Evolutionary conservation across 2,797 vertebrate species (phyloP).

Genomic region (Enteromius fasciolatus): DNA sequence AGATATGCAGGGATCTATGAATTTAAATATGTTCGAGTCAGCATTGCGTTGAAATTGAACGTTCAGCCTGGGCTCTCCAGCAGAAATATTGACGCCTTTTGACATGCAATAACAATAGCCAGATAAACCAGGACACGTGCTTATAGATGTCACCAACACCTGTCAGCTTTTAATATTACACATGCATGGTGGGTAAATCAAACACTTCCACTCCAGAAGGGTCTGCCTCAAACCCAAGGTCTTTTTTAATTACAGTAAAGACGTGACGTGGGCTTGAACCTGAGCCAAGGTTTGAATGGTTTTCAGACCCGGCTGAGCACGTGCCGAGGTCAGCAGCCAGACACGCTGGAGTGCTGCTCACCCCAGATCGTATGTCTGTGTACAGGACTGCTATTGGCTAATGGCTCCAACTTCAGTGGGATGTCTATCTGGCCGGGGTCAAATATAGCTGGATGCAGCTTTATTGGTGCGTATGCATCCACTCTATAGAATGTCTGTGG

Average conservation of each 20-base stretch:
- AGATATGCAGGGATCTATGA: constrained; percentile 13
- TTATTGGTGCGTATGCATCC: neutral
- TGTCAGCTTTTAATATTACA: constrained; percentile 37
- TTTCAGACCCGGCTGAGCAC: constrained; percentile 23
- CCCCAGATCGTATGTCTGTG: neutral
- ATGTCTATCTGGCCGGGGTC: neutral
- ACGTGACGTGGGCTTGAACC: constrained; percentile 14
- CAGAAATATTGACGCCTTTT: neutral
- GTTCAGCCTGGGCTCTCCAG: neutral
- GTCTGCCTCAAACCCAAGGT: constrained; percentile 7
- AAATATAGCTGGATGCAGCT: neutral
- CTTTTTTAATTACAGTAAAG: constrained; percentile 44
- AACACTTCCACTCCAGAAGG: constrained; percentile 2
- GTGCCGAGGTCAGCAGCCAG: constrained; percentile 34
- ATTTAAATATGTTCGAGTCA: constrained; percentile 22
- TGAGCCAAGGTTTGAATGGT: constrained; percentile 36
- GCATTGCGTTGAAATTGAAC: neutral
- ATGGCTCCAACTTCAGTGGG: neutral
- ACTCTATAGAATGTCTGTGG: neutral
- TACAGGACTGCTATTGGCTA: neutral
- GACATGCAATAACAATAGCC: constrained; percentile 4
- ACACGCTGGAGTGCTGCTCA: constrained; percentile 30
- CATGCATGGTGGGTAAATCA: constrained; percentile 11
- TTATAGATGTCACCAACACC: constrained; percentile 26
- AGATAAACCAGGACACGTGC: neutral